Base-by-base conservation (phyloP, 2,888 invertebrate species). In the Thera obeliscata region DNA sequence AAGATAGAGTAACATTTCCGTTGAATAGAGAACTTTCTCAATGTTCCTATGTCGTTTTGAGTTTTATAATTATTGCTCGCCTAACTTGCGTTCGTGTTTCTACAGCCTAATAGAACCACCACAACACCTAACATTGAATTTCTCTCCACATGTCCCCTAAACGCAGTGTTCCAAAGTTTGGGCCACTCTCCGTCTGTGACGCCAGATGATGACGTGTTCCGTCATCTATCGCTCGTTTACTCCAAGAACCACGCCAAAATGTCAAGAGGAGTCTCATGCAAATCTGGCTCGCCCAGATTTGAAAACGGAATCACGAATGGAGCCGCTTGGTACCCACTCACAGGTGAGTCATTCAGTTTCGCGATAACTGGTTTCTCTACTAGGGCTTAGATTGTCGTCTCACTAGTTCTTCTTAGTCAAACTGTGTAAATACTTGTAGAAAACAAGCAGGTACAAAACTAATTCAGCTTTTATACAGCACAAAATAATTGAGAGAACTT, bases 281-380 rank as follows among this genome's bases (percentile, higher is more conserved):
- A 96, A 82, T 94, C 96, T 8, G 96, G 96, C 7, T 91, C 90
- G 52, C 96, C 96, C 5, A 95, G 96, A 56, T 98, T 98, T 87
- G 95, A 96, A 81, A 95, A 98, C 86, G 99, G 99, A 8, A 98
- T 98, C 76, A 98, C 98, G 2, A 99, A 99, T 82, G 98, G 98
- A 3, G 98, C 98, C 0, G 97, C 97, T 64, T 98, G 98, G 98
- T 98, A 98, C 87, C 97, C 97, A 0, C 92, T 98, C 5, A 97
- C 97, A 74, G 97, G 97, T 92, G 74, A 62, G 5, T 46, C 7
- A 8, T 46, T 22, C 22, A 22, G 22, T 22, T 22, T 22, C 22
- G 22, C 22, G 22, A 22, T 22, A 22, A 22, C 22, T 22, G 22
- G 22, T 22, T 22, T 22, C 22, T 22, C 22, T 22, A 22, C 22